Evolutionary conservation across 2,113 vertebrate genomes (phyloP).

Genomic region (Cercopithecus mona): DNA sequence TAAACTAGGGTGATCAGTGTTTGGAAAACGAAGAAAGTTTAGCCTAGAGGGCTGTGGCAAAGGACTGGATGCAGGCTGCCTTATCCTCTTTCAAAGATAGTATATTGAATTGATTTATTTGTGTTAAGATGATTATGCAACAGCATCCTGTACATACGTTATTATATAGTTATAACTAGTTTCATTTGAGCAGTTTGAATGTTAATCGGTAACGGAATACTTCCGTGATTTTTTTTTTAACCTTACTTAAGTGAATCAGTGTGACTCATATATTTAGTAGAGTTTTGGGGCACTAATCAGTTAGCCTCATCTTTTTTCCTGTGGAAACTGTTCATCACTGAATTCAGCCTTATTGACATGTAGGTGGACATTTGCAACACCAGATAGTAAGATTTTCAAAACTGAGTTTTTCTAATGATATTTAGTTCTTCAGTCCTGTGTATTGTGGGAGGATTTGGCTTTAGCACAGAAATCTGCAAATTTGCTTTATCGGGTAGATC

Average conservation of each 20-base stretch:
- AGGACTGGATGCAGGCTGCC: neutral
- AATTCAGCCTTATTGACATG: neutral
- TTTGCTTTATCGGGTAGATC: neutral
- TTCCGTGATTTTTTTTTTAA: neutral
- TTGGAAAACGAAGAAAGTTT: neutral
- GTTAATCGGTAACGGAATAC: neutral
- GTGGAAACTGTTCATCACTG: neutral
- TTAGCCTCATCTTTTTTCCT: neutral
- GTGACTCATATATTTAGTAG: neutral
- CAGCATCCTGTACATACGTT: neutral
- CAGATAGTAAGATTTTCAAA: neutral
- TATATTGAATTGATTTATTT: neutral
- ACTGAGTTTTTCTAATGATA: neutral
- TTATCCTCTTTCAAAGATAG: neutral
- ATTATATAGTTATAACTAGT: neutral
- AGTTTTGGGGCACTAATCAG: neutral
- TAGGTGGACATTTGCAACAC: neutral
- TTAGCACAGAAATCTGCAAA: neutral
- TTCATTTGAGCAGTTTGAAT: neutral
- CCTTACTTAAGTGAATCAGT: neutral
- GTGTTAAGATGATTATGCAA: neutral
- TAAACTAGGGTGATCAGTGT: neutral
- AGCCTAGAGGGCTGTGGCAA: neutral
- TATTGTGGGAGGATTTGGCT: neutral
- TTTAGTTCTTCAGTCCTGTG: neutral